Percentiles rank a stretch among this genome's conserved stretches.
These are phyloP conservation scores for Oncorhynchus gorbuscha DNA, from an alignment of 2,113 vertebrate species.

Conservation along the genomic window DNA sequence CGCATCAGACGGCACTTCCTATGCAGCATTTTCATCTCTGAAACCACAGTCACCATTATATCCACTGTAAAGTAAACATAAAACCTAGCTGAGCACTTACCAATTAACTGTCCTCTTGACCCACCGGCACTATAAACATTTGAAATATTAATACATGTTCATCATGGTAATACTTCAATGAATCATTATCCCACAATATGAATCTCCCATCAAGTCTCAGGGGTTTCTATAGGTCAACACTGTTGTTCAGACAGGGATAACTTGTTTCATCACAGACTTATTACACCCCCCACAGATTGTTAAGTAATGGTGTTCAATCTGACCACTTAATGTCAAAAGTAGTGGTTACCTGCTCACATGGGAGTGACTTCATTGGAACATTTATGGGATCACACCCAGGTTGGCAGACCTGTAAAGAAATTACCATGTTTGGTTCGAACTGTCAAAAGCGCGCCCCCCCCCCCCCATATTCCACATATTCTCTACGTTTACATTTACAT, in stretches of 20 bases:
- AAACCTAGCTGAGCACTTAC: too few relatives aligned
- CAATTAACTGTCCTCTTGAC: too few relatives aligned
- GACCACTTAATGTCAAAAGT: not conserved
- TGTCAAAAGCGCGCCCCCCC: too few relatives aligned
- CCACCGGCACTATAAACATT: too few relatives aligned
- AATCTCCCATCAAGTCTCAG: constrained; percentile 64
- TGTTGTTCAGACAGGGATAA: constrained; percentile 78
- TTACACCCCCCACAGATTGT: too few relatives aligned
- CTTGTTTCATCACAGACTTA: constrained; percentile 71
- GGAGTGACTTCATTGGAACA: not conserved
- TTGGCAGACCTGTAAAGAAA: not conserved
- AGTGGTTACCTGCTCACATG: not conserved
- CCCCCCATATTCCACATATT: too few relatives aligned
- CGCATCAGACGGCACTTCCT: constrained; percentile 78
- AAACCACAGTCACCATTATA: constrained; percentile 51
- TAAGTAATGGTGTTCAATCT: too few relatives aligned
- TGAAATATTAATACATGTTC: too few relatives aligned
- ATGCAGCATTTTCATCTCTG: not conserved
- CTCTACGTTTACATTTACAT: too few relatives aligned
- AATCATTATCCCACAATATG: too few relatives aligned
- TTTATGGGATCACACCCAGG: not conserved
- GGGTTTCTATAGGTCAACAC: constrained; percentile 69
- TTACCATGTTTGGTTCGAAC: not conserved
- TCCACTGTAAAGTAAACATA: constrained; percentile 44
- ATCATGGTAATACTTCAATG: too few relatives aligned